Conservation (phyloP, 1,140 invertebrate species). For the Stratiolaelaps scimitus region DNA sequence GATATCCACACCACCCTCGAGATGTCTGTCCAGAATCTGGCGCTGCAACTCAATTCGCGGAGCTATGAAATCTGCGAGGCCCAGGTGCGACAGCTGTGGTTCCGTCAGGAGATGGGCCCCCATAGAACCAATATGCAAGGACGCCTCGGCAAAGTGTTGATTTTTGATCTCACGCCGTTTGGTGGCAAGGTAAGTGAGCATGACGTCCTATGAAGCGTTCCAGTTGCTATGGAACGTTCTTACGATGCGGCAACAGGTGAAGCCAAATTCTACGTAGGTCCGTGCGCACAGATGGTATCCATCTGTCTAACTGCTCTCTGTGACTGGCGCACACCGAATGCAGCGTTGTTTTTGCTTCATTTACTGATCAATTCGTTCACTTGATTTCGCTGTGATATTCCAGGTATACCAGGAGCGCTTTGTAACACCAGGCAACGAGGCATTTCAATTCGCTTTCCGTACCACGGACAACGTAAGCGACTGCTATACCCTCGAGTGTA, state of each 20-base stretch:
- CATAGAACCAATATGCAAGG: neutral
- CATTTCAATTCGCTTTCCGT: conserved; percentile 57
- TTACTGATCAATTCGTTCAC: neutral
- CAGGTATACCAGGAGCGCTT: conserved; percentile 68
- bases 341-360: neutral
- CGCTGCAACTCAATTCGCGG: conserved; percentile 14
- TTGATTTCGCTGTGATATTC: conserved; percentile 37
- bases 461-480: conserved; percentile 26
- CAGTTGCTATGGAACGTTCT: neutral
- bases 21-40: conserved; percentile 17
- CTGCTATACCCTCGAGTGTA: conserved; percentile 51
- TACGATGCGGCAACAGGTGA: neutral
- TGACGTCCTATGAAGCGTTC: neutral
- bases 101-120: conserved; percentile 1
- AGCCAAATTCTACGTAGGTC: too few species aligned
- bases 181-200: neutral
- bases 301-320: too few species aligned
- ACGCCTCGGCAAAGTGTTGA: conserved; percentile 13
- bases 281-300: too few species aligned
- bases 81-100: conserved; percentile 15
- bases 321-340: too few species aligned
- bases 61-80: conserved; percentile 28
- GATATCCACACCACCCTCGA: conserved; percentile 27
- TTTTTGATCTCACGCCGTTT: conserved; percentile 19
- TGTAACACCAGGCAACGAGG: conserved; percentile 63